These are phyloP conservation scores for Dryobates pubescens DNA, from an alignment of 2,797 vertebrate genomes.

Conservation along the genomic window DNA sequence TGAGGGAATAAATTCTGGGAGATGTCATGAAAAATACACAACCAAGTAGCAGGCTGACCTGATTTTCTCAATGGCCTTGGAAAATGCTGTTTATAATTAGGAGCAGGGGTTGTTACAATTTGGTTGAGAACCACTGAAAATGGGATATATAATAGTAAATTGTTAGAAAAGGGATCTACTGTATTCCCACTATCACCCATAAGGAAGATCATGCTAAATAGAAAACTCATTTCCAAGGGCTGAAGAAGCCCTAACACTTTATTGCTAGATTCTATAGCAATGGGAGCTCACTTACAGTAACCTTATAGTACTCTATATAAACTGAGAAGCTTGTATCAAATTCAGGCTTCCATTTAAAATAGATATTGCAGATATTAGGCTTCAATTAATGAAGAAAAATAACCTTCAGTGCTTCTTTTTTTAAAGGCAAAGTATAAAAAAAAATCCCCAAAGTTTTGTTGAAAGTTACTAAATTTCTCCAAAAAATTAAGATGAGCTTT, in stretches of 20 bases:
- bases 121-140: background rate
- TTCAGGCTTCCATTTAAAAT: conserved; percentile 69
- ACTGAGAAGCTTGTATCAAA: conserved; percentile 69
- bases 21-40: conserved; percentile 14
- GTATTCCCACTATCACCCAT: conserved; percentile 36
- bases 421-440: conserved; percentile 68
- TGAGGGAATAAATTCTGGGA: background rate
- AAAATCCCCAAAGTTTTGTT: conserved; percentile 46
- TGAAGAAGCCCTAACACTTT: conserved; percentile 61
- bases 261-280: conserved; percentile 73
- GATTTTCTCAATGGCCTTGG: background rate
- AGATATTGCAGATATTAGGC: conserved; percentile 71
- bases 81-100: background rate
- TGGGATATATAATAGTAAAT: background rate
- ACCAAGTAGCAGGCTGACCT: background rate
- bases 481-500: conserved; percentile 66
- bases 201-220: conserved; percentile 59
- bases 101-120: background rate
- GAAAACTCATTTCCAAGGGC: conserved; percentile 61
- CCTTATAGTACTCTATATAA: conserved; percentile 67
- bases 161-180: conserved; percentile 16
- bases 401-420: conserved; percentile 62
- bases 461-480: conserved; percentile 58
- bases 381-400: conserved; percentile 61
- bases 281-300: conserved; percentile 54